A percentile compares a stretch with the other conserved stretches of the same genome.
These are phyloP conservation scores for Hermetia illucens DNA, from an alignment of 1,140 invertebrate species.

Conservation along the genomic window DNA sequence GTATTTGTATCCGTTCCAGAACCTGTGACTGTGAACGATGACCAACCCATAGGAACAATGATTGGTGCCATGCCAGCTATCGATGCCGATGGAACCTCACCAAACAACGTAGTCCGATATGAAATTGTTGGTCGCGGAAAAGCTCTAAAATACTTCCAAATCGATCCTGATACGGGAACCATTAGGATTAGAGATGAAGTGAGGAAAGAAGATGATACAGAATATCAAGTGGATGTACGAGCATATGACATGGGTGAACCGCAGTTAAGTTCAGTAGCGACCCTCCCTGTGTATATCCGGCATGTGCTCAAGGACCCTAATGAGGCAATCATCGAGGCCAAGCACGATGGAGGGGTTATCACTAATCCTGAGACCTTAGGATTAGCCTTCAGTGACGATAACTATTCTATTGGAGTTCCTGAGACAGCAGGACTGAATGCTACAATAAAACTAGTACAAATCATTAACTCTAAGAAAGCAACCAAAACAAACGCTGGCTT, in stretches of 20 bases:
- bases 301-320: constrained; percentile 46
- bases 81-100: constrained; percentile 68
- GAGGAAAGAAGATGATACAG: constrained; percentile 66
- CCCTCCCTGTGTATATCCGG: constrained; percentile 66
- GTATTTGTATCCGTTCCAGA: constrained; percentile 65
- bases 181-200: constrained; percentile 67
- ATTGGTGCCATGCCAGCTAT: constrained; percentile 63
- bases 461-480: constrained; percentile 26
- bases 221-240: constrained; percentile 74
- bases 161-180: constrained; percentile 68
- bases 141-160: constrained; percentile 68
- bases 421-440: constrained; percentile 39
- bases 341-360: constrained; percentile 12
- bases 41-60: constrained; percentile 60
- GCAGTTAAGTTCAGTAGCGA: constrained; percentile 60
- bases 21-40: constrained; percentile 70
- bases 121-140: constrained; percentile 68
- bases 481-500: constrained; percentile 13
- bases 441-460: constrained; percentile 24
- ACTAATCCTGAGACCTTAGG: constrained; percentile 48
- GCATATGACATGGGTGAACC: constrained; percentile 81
- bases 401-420: constrained; percentile 63
- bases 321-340: constrained; percentile 9
- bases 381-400: constrained; percentile 66
- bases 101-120: constrained; percentile 65